phyloP scores from a whole-genome alignment of 2,113 vertebrate species.

The Salvator merianae region DNA sequence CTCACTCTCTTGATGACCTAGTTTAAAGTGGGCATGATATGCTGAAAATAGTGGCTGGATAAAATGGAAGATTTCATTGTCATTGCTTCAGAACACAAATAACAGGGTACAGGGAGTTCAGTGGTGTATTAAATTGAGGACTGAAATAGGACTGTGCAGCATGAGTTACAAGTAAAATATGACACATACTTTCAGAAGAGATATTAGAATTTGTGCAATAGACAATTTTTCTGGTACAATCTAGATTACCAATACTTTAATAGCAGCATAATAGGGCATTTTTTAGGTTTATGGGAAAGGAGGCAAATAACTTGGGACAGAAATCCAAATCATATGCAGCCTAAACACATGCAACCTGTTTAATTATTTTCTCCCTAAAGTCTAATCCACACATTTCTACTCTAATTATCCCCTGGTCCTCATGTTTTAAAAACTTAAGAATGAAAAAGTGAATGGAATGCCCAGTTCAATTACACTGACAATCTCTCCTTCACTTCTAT shows the following conservation, averaged over 20 bases:
- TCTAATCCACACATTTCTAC: background rate
- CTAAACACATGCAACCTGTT: background rate
- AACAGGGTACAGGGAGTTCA: slow-evolving; percentile 29
- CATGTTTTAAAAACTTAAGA: background rate
- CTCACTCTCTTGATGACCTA: slow-evolving; percentile 21
- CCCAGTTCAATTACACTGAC: background rate
- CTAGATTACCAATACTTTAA: slow-evolving; percentile 1
- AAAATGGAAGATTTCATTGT: slow-evolving; percentile 16
- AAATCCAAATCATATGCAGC: too few relatives aligned
- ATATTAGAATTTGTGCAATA: slow-evolving; percentile 26
- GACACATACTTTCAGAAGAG: background rate
- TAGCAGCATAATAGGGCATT: background rate
- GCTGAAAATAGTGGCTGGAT: slow-evolving; percentile 17
- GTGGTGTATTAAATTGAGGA: slow-evolving; percentile 29
- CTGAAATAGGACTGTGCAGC: slow-evolving; percentile 6
- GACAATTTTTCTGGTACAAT: background rate
- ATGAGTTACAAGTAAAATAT: slow-evolving; percentile 15
- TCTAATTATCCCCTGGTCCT: background rate
- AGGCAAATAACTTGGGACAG: background rate
- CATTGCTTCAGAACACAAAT: slow-evolving; percentile 30
- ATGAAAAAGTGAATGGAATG: background rate
- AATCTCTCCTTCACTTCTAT: too few relatives aligned
- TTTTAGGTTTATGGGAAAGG: background rate
- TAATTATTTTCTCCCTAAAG: background rate
- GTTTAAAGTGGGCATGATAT: slow-evolving; percentile 19